Percentiles rank a stretch among this genome's conserved stretches.
Conservation (phyloP, 2,888 invertebrate species). For the Adelphocoris suturalis region DNA sequence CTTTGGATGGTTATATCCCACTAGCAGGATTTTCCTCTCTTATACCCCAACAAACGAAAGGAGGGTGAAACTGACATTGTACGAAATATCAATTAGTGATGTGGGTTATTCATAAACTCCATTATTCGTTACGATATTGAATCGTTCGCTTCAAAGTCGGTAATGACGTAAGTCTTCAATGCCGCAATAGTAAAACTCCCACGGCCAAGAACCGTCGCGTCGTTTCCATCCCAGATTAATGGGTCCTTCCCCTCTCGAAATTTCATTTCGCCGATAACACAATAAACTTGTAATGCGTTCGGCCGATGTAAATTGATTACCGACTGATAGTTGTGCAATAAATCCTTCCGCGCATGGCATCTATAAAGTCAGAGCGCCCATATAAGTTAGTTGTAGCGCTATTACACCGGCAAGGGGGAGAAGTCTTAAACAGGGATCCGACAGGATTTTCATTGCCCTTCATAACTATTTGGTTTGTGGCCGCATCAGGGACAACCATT, state of each 20-base stretch:
- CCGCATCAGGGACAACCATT: conserved; percentile 30
- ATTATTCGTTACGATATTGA: not conserved
- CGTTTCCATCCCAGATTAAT: not conserved
- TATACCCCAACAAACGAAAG: no score
- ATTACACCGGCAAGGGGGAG: not conserved
- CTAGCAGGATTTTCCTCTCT: no score
- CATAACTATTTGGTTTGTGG: conserved; percentile 39
- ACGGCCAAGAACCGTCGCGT: not conserved
- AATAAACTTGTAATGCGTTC: conserved; percentile 31
- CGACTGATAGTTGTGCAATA: conserved; percentile 26
- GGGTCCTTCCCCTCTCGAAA: conserved; percentile 15
- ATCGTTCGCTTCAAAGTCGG: not conserved
- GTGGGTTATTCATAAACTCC: not conserved
- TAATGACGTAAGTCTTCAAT: not conserved
- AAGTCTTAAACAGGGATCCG: conserved; percentile 2
- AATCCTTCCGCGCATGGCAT: conserved; percentile 25
- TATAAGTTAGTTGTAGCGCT: conserved; percentile 32
- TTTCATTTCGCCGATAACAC: conserved; percentile 6
- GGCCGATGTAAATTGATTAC: conserved; percentile 23
- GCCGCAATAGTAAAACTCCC: conserved; percentile 6
- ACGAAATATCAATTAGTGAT: not conserved
- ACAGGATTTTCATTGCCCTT: conserved; percentile 16
- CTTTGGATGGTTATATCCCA: no score
- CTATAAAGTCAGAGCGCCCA: conserved; percentile 24
- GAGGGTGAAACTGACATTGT: not conserved